These are phyloP conservation scores for Ornithoptera alexandrae DNA, from an alignment of 2,888 invertebrate species.

Conservation along the genomic window DNA sequence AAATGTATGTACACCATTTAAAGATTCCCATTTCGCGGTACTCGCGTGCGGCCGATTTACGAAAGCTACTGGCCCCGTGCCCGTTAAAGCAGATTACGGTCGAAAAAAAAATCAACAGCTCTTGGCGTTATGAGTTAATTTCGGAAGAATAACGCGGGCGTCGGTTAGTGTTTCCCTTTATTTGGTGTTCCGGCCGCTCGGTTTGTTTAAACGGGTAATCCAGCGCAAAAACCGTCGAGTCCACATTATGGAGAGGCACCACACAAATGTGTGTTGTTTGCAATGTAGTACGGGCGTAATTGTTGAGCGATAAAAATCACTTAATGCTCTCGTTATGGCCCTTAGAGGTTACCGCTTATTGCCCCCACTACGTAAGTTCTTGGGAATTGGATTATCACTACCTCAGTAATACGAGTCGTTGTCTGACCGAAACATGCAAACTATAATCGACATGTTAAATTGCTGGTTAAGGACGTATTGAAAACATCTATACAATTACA, in stretches of 20 bases:
- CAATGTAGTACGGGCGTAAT: slow-evolving; percentile 64
- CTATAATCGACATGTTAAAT: not conserved
- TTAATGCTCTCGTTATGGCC: slow-evolving; percentile 59
- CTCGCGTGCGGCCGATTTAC: slow-evolving; percentile 72
- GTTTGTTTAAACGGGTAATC: slow-evolving; percentile 76
- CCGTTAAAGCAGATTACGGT: slow-evolving; percentile 77
- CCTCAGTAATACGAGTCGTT: slow-evolving; percentile 34
- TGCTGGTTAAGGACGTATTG: not conserved
- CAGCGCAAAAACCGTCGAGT: slow-evolving; percentile 63
- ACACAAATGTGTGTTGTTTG: slow-evolving; percentile 63
- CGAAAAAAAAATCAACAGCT: slow-evolving; percentile 72
- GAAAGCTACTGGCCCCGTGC: slow-evolving; percentile 75
- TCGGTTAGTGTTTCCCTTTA: slow-evolving; percentile 73
- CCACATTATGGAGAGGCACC: slow-evolving; percentile 60
- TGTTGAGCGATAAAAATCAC: slow-evolving; percentile 72
- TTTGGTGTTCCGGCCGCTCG: slow-evolving; percentile 70
- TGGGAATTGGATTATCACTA: slow-evolving; percentile 33
- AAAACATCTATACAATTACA: not conserved
- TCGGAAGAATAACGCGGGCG: slow-evolving; percentile 75
- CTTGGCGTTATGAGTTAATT: slow-evolving; percentile 79
- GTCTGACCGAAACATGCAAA: slow-evolving; percentile 3
- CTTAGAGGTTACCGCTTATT: slow-evolving; percentile 57
- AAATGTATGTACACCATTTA: slow-evolving; percentile 75
- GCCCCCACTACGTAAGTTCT: slow-evolving; percentile 36
- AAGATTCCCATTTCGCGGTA: slow-evolving; percentile 73